Evolutionary conservation across 2,888 invertebrate species (phyloP), one percentile per base, ranked within the genome.

Genomic region (Stramonita haemastoma): DNA sequence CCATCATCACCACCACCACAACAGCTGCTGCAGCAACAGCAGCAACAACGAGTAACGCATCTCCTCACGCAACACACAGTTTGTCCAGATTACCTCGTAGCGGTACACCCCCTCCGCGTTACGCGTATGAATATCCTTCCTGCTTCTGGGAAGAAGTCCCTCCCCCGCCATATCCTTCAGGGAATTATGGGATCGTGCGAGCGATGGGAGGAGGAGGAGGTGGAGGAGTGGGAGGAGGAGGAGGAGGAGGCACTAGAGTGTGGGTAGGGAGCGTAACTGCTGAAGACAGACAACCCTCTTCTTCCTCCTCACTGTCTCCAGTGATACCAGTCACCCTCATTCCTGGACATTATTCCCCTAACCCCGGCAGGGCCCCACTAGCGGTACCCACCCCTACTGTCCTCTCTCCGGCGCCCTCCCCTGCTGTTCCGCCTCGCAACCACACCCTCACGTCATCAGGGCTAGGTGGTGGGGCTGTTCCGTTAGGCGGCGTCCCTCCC

Each of bases 91-190:
- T n/a, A n/a, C 56, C 57, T 34, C 29, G 79, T 19, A 57, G 57
- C n/a, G 83, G 22, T 19, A 86, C 77, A 5, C 34, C 86, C 32
- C 88, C 77, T 1, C 34, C 88, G 36, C 87, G 91, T 13, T 91
- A 91, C 87, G 91, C 66, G 11, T 87, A 90, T 73, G 90, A 91
- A 46, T 91, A 91, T 87, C 91, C 91, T 6, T 89, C 91, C 32
- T 91, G 91, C 79, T 91, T 89, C 84, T 91, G 91, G 91, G 91
- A 91, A 66, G 91, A 91, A 89, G 91, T 90, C n/a, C 91, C 91
- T 22, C 91, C 91, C 1, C 91, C 91, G 36, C 91, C 91, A 66
- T 91, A 91, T 57, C 87, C 89, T 4, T n/a, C 70, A 0, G 81
- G 83, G 32, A 83, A 66, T 11, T 66, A 6, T 66, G 88, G 83